These are phyloP conservation scores for Megalops atlanticus DNA, from an alignment of 2,113 vertebrate species.

Conservation along the genomic window DNA sequence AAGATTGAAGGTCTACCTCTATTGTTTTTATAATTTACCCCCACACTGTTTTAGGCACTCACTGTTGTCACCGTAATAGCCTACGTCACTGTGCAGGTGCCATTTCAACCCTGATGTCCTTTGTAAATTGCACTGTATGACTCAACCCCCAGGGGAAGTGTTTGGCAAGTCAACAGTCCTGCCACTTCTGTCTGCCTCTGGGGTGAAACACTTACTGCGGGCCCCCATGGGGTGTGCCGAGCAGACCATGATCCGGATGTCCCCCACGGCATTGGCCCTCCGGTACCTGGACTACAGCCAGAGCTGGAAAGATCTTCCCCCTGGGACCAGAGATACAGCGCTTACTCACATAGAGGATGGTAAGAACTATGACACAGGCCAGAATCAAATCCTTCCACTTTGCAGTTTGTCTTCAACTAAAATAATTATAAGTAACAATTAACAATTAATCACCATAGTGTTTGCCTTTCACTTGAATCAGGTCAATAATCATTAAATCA, in stretches of 20 bases:
- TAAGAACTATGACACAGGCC: no score
- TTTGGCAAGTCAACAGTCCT: constrained; percentile 53
- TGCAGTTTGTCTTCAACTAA: neutral
- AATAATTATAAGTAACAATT: no score
- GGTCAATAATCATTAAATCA: no score
- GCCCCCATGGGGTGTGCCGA: constrained; percentile 74
- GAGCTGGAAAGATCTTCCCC: constrained; percentile 69
- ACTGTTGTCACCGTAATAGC: neutral
- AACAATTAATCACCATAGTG: no score
- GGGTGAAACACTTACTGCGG: constrained; percentile 57
- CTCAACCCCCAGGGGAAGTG: constrained; percentile 43
- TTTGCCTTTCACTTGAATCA: no score
- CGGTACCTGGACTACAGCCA: constrained; percentile 77
- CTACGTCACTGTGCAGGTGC: neutral
- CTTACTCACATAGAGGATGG: constrained; percentile 66
- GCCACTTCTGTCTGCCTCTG: constrained; percentile 68
- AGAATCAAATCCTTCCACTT: neutral
- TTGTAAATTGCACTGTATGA: constrained; percentile 9
- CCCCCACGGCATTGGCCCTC: constrained; percentile 71
- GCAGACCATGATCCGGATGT: constrained; percentile 74
- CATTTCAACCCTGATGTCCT: neutral
- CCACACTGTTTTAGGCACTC: neutral
- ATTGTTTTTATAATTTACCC: neutral
- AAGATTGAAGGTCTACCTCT: constrained; percentile 60
- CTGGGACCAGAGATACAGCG: constrained; percentile 69